A percentile compares a stretch with the other conserved stretches of the same genome.
Conservation (phyloP, 1,140 invertebrate genomes). For the Proales similis region DNA sequence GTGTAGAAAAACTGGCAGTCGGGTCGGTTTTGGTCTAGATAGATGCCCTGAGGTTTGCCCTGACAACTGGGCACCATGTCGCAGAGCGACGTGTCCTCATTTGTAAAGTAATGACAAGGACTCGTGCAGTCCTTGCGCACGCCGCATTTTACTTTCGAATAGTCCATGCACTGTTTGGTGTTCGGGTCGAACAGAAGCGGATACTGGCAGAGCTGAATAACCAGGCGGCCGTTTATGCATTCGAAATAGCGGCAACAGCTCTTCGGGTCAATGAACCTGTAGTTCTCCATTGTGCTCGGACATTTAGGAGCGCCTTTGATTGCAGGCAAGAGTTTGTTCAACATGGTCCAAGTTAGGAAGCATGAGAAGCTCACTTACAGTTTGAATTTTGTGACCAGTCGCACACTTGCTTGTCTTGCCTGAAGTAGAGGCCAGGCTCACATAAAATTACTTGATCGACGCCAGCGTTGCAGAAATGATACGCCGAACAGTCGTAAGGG, state of each 20-base stretch:
- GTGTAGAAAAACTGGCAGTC: constrained; percentile 33
- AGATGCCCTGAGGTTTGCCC: constrained; percentile 30
- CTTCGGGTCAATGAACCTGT: constrained; percentile 31
- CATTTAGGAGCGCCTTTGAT: constrained; percentile 9
- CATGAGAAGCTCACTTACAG: not conserved
- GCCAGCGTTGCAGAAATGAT: constrained; percentile 34
- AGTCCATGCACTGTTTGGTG: constrained; percentile 32
- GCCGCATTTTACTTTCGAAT: constrained; percentile 34
- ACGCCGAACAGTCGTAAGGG: constrained; percentile 37
- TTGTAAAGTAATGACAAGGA: constrained; percentile 36
- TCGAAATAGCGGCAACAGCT: constrained; percentile 38
- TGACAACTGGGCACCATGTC: constrained; percentile 30
- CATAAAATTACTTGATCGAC: constrained; percentile 27
- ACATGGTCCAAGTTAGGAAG: not conserved
- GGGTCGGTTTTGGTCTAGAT: constrained; percentile 27
- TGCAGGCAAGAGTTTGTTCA: no score
- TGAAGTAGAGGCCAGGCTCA: constrained; percentile 35
- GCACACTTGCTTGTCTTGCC: constrained; percentile 21
- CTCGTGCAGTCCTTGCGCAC: constrained; percentile 20
- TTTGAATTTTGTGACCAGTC: constrained; percentile 30
- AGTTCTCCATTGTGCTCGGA: constrained; percentile 26
- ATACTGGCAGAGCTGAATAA: constrained; percentile 21
- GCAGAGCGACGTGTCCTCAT: constrained; percentile 18
- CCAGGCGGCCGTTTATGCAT: constrained; percentile 29
- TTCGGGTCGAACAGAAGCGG: constrained; percentile 14